Evolutionary conservation across 2,797 vertebrate species (phyloP).

Genomic region (Mus minutoides): DNA sequence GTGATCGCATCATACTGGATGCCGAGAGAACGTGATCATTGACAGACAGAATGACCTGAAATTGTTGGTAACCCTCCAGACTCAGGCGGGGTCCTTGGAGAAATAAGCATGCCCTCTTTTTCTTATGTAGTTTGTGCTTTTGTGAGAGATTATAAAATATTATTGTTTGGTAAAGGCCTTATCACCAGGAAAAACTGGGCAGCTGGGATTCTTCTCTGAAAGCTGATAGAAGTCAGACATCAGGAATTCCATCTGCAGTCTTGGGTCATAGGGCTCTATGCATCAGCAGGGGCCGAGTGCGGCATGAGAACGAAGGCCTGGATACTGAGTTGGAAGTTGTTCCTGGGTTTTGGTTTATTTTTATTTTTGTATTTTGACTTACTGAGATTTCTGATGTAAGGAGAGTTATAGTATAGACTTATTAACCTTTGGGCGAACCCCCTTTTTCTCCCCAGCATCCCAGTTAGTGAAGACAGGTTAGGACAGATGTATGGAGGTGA

Average conservation of each 20-base stretch:
- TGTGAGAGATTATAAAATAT: not conserved
- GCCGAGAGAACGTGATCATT: slow-evolving; percentile 33
- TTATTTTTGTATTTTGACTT: not conserved
- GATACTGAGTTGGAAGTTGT: not conserved
- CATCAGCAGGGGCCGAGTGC: not conserved
- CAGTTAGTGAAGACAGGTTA: not conserved
- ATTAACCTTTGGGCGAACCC: not conserved
- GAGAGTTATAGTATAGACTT: not conserved
- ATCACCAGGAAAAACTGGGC: not conserved
- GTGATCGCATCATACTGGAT: not conserved
- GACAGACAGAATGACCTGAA: not conserved
- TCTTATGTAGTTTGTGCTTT: not conserved
- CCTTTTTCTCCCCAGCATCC: not conserved
- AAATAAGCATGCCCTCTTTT: not conserved
- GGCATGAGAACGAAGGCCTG: not conserved
- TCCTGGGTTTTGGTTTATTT: not conserved
- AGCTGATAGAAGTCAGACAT: not conserved
- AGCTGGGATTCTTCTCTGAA: not conserved
- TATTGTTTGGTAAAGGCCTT: not conserved
- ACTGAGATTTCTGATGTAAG: slow-evolving; percentile 2
- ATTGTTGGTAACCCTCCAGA: slow-evolving; percentile 10
- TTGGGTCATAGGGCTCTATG: not conserved
- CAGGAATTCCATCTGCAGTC: slow-evolving; percentile 6
- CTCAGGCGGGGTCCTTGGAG: not conserved
- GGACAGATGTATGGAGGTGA: not conserved